Evolutionary conservation across 2,113 vertebrate genomes (phyloP), one percentile per base, ranked within the genome.

Genomic region (Microcebus griseorufus): DNA sequence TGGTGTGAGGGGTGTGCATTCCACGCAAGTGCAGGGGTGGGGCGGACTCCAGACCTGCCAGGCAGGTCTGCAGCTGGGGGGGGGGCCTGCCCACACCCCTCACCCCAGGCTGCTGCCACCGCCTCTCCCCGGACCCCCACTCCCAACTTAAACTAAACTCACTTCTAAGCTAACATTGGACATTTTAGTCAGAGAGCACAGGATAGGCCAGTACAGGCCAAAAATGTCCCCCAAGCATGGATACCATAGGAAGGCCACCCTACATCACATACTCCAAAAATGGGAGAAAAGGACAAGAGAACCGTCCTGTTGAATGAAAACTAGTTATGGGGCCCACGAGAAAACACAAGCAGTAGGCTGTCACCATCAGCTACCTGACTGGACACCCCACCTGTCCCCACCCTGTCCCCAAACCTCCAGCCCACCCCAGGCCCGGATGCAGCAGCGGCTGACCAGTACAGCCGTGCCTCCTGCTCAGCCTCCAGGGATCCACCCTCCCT

Each of bases 241-340:
- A 45, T 2, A 3, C 11, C 51, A 12, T 1, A 18, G 51, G 34
- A 51, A 65, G 53, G 79, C 53, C 67, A 23, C 45, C 45, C 42
- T 48, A 23, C 12, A 2, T 10, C 51, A 80, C 79, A 60, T 8
- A 5, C 55, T 73, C 32, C 48, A 12, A 29, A 29, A 65, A 25
- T 3, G 11, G 9, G 25, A 62, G 29, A 34, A 55, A 42, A 84
- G 51, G 18, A 39, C 13, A 22, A 32, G 51, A 69, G 16, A 34
- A 27, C 32, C 58, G 65, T 48, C 73, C 64, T 34, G 20, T 1
- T 20, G 58, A 73, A 32, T 4, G 18, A 65, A 34, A 45, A 65
- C n/a, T 0, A 34, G 3, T 0, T 2, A 2, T 0, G 12, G 23
- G 64, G 22, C 64, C 42, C 23, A 0, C 2, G 4, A 53, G 70